phyloP scores from a whole-genome alignment of 2,113 vertebrate genomes.

The Sinocyclocheilus maitianheensis region DNA sequence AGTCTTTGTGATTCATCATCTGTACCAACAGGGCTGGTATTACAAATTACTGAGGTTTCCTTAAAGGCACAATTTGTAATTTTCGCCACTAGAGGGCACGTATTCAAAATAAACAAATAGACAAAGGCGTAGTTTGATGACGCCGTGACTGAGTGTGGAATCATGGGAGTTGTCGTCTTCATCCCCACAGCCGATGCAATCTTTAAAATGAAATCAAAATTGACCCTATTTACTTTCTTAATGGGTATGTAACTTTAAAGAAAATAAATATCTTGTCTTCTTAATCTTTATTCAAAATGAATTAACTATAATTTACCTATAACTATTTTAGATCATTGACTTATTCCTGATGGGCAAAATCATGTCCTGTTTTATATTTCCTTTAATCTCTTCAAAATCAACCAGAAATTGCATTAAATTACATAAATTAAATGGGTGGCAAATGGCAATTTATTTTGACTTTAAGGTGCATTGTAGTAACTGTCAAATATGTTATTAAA shows the following conservation, averaged over 20 bases:
- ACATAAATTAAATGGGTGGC: not conserved
- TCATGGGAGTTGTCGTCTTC: no score
- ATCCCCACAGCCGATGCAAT: no score
- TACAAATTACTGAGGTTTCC: not conserved
- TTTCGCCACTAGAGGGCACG: no score
- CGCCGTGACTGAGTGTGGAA: no score
- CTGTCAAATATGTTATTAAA: not conserved
- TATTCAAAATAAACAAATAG: no score
- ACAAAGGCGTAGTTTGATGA: no score
- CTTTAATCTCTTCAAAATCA: not conserved
- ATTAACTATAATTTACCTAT: not conserved
- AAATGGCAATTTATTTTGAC: not conserved
- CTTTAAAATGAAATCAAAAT: not conserved
- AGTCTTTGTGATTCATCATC: conserved; percentile 1
- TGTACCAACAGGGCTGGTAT: not conserved
- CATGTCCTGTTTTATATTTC: not conserved
- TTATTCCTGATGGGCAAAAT: not conserved
- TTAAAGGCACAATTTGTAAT: not conserved
- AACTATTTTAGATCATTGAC: no score
- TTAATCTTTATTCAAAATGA: not conserved
- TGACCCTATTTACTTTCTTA: not conserved
- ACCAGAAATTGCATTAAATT: not conserved
- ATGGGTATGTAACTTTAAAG: not conserved
- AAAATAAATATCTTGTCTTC: not conserved
- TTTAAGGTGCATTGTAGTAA: not conserved